Evolutionary conservation across 1,140 invertebrate species (phyloP), one percentile per base, ranked within the genome.

Genomic region (Akabosia matsudoensis): DNA sequence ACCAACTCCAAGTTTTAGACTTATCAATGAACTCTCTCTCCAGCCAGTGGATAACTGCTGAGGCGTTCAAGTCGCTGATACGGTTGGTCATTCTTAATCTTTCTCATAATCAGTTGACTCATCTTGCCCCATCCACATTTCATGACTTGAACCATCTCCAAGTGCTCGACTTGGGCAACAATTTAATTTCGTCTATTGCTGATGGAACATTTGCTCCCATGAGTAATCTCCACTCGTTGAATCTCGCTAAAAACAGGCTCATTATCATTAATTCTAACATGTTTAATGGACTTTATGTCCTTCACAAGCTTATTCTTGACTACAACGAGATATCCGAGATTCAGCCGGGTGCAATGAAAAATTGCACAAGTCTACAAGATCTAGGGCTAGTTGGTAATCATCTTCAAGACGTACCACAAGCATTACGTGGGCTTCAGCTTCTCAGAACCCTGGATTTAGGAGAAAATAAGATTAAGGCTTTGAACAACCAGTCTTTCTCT

Each of bases 381-480:
- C 86, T 97, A 2, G 93, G 94, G 83, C 85, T 97, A 75, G 92
- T 93, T 83, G 90, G 91, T 51, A 98, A 98, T 86, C 85, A 88
- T 74, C 85, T 98, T 75, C 90, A 88, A 81, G 88, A 90, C 80
- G 88, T 97, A 33, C 95, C 95, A 1, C 85, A 89, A 82, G 92
- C 92, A 2, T 84, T 95, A 2, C 86, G 89, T 83, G 88, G 90
- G 82, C 89, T 95, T 84, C 85, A 91, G 10, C 88, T 92, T 82
- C 85, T 97, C 74, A 93, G 93, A 83, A 95, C 91, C 0, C 86
- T 97, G 30, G 93, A 96, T 83, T 85, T 96, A 77, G 93, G 92
- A 24, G 92, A 94, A 84, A 96, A 96, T 86, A 90, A 91, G 84
- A 94, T 95, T 82, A 88, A 87, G 33, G 88, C 89, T 64, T 92